Base-by-base conservation (phyloP, 2,797 vertebrate species). In the Peromyscus eremicus region DNA sequence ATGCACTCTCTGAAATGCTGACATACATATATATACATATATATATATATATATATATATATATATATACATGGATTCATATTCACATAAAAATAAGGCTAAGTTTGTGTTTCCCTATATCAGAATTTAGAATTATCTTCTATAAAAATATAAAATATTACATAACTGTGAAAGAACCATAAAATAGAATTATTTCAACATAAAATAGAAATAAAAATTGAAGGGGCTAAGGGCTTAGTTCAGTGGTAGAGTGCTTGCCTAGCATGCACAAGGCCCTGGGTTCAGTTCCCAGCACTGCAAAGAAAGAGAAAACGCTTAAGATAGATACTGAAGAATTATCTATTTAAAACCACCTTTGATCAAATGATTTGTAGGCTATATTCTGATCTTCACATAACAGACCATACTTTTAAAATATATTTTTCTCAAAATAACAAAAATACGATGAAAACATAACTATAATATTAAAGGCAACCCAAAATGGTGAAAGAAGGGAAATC, bases 91-190 rank as follows among this genome's bases (percentile, higher is more conserved):
- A 23, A 87, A 79, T 75, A 52, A 84, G 32, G 27, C 40, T 70
- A 70, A n/a, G n/a, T 40, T 32, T 60, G 5, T 60, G 79, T 62
- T 91, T 94, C 32, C 5, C 43, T 81, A 79, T 89, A 64, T 79
- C 21, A 70, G 77, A 84, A 91, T 57, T 89, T 91, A 94, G 27
- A 10, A 57, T 64, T 55, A n/a, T 84, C 70, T 11, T 68, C 14
- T 79, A 23, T 81, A 84, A 89, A 94, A 85, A 91, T 49, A 80
- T 66, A 83, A 94, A 93, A 88, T 19, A 75, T 87, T 68, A 43
- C 16, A 84, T 55, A 73, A 49, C 37, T 75, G 9, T 27, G 43
- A 76, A 94, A 73, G 62, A 83, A 83, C 3, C 60, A 49, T 40
- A 40, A 73, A 43, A 25, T 75, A 75, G n/a, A 73, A 73, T 37